A percentile compares a stretch with the other conserved stretches of the same genome.
Conservation (phyloP, 1,140 invertebrate species). For the Trichoplusia ni region DNA sequence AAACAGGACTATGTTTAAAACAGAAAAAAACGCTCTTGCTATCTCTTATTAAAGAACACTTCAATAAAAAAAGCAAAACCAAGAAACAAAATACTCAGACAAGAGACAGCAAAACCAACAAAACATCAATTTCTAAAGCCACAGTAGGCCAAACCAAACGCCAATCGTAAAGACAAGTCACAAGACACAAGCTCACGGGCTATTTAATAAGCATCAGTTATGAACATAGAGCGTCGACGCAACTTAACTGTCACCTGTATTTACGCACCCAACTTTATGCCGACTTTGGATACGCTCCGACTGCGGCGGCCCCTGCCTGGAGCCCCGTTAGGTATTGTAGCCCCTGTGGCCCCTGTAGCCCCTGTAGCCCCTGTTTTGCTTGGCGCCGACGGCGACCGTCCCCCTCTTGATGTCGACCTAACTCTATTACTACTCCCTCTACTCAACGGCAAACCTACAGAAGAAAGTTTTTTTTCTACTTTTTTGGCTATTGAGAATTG, state of each 20-base stretch:
- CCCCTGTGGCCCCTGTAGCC: conserved; percentile 38
- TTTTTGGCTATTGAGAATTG: conserved; percentile 56
- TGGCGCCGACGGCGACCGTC: conserved; percentile 72
- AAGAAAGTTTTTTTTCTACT: conserved; percentile 63
- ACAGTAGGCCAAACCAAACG: conserved; percentile 40
- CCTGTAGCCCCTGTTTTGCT: conserved; percentile 63
- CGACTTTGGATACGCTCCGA: conserved; percentile 78
- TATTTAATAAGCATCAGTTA: conserved; percentile 35
- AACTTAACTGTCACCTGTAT: conserved; percentile 71
- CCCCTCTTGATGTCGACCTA: conserved; percentile 77
- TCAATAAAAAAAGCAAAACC: neutral
- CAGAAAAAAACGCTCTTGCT: neutral
- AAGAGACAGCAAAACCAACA: conserved; percentile 24
- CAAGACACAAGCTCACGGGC: conserved; percentile 42
- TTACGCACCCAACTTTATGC: conserved; percentile 81
- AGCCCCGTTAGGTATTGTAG: conserved; percentile 36
- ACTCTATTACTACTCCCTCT: conserved; percentile 77
- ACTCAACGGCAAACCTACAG: conserved; percentile 81
- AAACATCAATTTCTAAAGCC: conserved; percentile 42
- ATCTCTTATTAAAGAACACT: neutral
- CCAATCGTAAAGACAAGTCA: conserved; percentile 40
- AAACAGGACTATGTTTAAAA: conserved; percentile 19
- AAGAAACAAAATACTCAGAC: neutral
- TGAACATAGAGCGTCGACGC: conserved; percentile 76
- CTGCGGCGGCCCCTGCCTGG: conserved; percentile 73